These are phyloP conservation scores for Micrasema minimum DNA, from an alignment of 1,140 invertebrate species.

Conservation along the genomic window DNA sequence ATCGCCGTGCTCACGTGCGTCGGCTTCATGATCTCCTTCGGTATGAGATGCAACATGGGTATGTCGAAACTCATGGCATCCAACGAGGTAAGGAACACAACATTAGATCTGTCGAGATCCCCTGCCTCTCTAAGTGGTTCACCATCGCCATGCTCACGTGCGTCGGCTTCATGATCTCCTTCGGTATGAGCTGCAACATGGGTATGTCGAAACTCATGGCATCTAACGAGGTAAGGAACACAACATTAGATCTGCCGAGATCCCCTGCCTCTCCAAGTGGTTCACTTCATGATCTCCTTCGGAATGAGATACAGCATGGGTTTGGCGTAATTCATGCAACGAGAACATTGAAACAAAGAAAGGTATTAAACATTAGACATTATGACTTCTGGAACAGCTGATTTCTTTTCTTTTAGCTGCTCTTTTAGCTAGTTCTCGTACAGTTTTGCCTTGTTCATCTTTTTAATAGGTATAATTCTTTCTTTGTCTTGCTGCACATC, in stretches of 20 bases:
- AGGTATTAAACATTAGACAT: too few species aligned
- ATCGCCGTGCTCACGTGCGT: slow-evolving; percentile 86
- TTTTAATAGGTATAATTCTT: too few species aligned
- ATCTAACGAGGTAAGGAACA: slow-evolving; percentile 66
- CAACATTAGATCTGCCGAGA: too few species aligned
- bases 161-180: slow-evolving; percentile 92
- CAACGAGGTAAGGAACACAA: slow-evolving; percentile 64
- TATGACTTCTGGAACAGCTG: too few species aligned
- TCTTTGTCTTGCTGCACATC: too few species aligned
- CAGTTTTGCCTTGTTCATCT: too few species aligned
- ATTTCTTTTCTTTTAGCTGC: too few species aligned
- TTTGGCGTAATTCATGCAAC: slow-evolving; percentile 90
- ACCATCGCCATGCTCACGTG: slow-evolving; percentile 88
- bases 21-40: slow-evolving; percentile 93
- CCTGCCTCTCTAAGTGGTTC: slow-evolving; percentile 87
- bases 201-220: slow-evolving; percentile 90
- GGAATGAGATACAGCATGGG: slow-evolving; percentile 97
- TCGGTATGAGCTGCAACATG: slow-evolving; percentile 95
- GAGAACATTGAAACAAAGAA: too few species aligned
- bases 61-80: slow-evolving; percentile 87
- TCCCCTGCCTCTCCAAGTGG: slow-evolving; percentile 86
- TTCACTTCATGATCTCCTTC: slow-evolving; percentile 93
- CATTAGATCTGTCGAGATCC: slow-evolving; percentile 77
- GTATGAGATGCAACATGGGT: slow-evolving; percentile 96
- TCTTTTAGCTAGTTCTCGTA: too few species aligned